phyloP scores from a whole-genome alignment of 2,113 vertebrate genomes.

The Phainopepla nitens region DNA sequence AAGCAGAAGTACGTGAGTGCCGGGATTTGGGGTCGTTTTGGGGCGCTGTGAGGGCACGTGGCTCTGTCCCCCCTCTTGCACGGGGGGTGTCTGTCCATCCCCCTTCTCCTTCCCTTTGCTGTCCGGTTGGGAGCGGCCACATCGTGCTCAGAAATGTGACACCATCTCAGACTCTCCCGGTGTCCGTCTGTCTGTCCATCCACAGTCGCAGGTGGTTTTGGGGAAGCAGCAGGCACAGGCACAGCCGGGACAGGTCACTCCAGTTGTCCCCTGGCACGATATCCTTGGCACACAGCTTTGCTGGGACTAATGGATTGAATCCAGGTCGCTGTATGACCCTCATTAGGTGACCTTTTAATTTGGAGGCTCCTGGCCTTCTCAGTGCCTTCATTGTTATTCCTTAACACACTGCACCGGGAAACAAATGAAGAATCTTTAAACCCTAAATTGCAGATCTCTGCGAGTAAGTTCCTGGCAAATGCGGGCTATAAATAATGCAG shows the following conservation, averaged over 20 bases:
- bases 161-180: accelerated
- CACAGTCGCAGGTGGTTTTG: neutral
- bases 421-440: constrained; percentile 59
- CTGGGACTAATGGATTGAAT: neutral
- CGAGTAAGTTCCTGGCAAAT: constrained; percentile 57
- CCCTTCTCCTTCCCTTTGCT: neutral
- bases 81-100: accelerated
- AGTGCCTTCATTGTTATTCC: constrained; percentile 50
- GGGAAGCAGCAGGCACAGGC: accelerated
- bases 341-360: constrained; percentile 1
- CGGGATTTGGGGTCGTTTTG: accelerated
- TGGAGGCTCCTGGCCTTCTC: neutral
- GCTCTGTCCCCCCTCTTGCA: neutral
- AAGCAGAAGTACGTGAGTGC: constrained; percentile 81
- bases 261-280: accelerated
- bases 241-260: neutral
- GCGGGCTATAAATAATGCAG: constrained; percentile 58
- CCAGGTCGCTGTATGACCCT: neutral
- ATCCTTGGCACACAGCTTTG: neutral
- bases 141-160: neutral
- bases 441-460: constrained; percentile 54
- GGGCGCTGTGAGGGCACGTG: accelerated
- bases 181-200: accelerated
- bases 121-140: accelerated
- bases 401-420: neutral